Percentiles rank a stretch among this genome's conserved stretches.
phyloP scores from a whole-genome alignment of 2,797 vertebrate genomes.

The Trematomus bernacchii region DNA sequence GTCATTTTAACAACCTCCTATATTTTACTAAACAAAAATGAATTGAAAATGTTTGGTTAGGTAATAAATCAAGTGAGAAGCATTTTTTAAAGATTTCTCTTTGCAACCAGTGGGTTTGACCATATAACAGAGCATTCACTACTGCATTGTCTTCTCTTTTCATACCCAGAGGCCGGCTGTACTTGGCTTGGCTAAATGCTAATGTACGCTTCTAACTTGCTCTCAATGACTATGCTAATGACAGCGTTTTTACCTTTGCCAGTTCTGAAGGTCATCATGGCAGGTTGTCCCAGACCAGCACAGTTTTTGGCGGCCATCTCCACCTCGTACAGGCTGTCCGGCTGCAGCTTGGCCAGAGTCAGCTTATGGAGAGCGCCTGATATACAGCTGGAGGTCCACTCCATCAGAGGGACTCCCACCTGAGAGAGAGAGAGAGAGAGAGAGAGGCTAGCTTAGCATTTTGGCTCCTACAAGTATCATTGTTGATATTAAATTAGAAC shows the following conservation, averaged over 20 bases:
- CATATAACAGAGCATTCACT: too few relatives aligned
- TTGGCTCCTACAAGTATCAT: too few relatives aligned
- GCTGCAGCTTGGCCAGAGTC: slow-evolving; percentile 91
- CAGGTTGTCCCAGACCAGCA: slow-evolving; percentile 93
- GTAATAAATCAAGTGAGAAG: too few relatives aligned
- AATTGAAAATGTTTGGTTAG: too few relatives aligned
- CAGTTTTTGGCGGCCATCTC: slow-evolving; percentile 97
- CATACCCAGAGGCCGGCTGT: too few relatives aligned
- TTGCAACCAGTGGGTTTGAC: too few relatives aligned
- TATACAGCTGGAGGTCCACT: slow-evolving; percentile 90
- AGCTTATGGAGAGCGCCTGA: slow-evolving; percentile 91
- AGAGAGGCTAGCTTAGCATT: background rate
- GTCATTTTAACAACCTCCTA: background rate
- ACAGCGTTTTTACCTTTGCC: slow-evolving; percentile 81
- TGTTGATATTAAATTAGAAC: background rate
- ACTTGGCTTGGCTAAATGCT: background rate
- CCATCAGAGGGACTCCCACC: slow-evolving; percentile 88
- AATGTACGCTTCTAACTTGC: background rate
- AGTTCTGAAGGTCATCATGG: slow-evolving; percentile 99
- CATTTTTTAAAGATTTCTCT: too few relatives aligned
- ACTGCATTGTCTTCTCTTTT: too few relatives aligned
- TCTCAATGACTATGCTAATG: background rate
- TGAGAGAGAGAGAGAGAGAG: slow-evolving; percentile 66
- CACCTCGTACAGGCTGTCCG: slow-evolving; percentile 96
- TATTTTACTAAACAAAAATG: too few relatives aligned